Evolutionary conservation across 2,113 vertebrate genomes (phyloP).

Genomic region (Ellobius talpinus): DNA sequence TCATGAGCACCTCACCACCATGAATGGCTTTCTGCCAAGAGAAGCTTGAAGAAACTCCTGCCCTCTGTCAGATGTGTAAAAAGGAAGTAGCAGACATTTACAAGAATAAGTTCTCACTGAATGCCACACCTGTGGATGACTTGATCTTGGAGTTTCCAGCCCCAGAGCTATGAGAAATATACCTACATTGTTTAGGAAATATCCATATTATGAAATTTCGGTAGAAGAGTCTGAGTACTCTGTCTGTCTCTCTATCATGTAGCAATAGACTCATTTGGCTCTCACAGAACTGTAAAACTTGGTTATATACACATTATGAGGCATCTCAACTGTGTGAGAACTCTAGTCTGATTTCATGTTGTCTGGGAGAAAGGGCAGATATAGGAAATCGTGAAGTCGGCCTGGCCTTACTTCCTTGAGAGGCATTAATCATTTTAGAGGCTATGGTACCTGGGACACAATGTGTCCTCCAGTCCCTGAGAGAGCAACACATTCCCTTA

Average conservation of each 20-base stretch:
- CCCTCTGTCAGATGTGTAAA: background rate
- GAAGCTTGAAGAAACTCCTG: background rate
- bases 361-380: background rate
- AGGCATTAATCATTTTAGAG: background rate
- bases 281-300: background rate
- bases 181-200: background rate
- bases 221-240: background rate
- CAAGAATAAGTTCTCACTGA: background rate
- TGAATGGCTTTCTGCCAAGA: too few species aligned
- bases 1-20: background rate
- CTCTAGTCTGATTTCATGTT: background rate
- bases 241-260: too few species aligned
- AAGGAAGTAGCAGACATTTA: background rate
- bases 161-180: background rate
- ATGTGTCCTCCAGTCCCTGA: background rate
- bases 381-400: background rate
- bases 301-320: background rate
- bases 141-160: background rate
- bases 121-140: background rate
- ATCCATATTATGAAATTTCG: background rate
- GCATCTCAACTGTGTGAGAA: background rate
- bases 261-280: background rate
- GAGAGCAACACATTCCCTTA: background rate
- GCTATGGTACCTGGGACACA: background rate
- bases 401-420: background rate